Base-by-base conservation (phyloP, 2,113 vertebrate species). In the Notothenia rossii region DNA sequence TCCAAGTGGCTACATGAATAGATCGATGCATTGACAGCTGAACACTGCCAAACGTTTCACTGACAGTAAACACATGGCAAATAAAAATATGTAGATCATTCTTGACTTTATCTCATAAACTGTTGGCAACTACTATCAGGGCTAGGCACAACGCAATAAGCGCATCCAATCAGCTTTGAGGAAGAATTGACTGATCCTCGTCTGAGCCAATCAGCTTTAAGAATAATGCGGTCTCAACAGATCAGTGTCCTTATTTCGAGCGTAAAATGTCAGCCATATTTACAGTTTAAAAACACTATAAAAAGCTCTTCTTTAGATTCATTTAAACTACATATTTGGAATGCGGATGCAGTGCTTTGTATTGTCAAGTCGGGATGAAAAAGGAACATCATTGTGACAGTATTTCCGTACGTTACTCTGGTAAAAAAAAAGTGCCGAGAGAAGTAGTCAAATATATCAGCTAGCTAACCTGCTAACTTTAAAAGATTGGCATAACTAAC, bases 191-290 rank as follows among this genome's bases (percentile, higher is more conserved):
- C 48, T 83, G 92, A 92, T 17, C 5, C 53, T 7, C 13, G 2
- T 9, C 8, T 0, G 18, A 89, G 65, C 93, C 93, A 93, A 93
- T 92, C 73, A 73, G 62, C 49, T 56, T 72, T 18, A 2, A 59
- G 83, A 79, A 89, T 22, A 65, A 59, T 10, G 45, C 29, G 49
- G 74, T 54, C 75, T 79, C 66, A 62, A 82, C 84, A 69, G 68
- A 89, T 82, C 89, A 58, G 86, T 68, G 88, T 75, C 80, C 89
- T 89, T 90, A 91, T 89, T 93, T 90, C 89, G 36, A 88, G 86
- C 94, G 92, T 87, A 92, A 95, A 92, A 93, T 95, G 94, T 95
- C 95, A 94, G 95, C 95, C 95, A 95, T 95, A 91, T 95, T 95
- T 91, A 93, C 92, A 89, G 85, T 93, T 89, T 86, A 85, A 61